A percentile compares a stretch with the other conserved stretches of the same genome.
phyloP scores from a whole-genome alignment of 2,888 invertebrate species.

The Amphipoea oculea region DNA sequence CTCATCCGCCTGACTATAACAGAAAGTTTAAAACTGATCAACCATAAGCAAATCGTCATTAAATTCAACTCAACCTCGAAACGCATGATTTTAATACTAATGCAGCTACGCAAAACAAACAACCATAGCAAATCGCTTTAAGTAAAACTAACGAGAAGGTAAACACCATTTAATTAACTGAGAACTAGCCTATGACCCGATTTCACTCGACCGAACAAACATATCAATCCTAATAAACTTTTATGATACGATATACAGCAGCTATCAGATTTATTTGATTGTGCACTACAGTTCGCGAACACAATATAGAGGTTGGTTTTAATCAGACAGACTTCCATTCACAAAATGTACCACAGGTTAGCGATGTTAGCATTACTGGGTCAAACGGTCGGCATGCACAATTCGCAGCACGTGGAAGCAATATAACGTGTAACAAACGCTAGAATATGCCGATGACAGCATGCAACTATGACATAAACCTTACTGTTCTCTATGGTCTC shows the following conservation, averaged over 20 bases:
- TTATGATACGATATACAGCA: slow-evolving; percentile 46
- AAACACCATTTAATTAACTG: slow-evolving; percentile 54
- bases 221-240: slow-evolving; percentile 56
- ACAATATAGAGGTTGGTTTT: slow-evolving; percentile 54
- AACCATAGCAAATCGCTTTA: slow-evolving; percentile 35
- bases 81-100: slow-evolving; percentile 27
- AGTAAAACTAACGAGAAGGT: slow-evolving; percentile 48
- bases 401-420: slow-evolving; percentile 63
- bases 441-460: slow-evolving; percentile 63
- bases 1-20: not conserved
- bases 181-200: slow-evolving; percentile 50
- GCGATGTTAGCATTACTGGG: slow-evolving; percentile 56
- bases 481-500: slow-evolving; percentile 33
- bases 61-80: slow-evolving; percentile 13
- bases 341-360: slow-evolving; percentile 56
- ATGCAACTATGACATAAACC: slow-evolving; percentile 53
- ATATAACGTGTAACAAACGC: slow-evolving; percentile 56
- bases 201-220: slow-evolving; percentile 49
- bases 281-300: slow-evolving; percentile 45
- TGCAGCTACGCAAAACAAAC: slow-evolving; percentile 27
- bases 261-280: slow-evolving; percentile 53
- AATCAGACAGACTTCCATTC: slow-evolving; percentile 64
- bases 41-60: not conserved
- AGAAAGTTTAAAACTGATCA: not conserved
- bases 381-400: slow-evolving; percentile 47